These are phyloP conservation scores for Trachythela sp. DNA, from an alignment of 64 coral and sea anemone species.

Conservation along the genomic window DNA sequence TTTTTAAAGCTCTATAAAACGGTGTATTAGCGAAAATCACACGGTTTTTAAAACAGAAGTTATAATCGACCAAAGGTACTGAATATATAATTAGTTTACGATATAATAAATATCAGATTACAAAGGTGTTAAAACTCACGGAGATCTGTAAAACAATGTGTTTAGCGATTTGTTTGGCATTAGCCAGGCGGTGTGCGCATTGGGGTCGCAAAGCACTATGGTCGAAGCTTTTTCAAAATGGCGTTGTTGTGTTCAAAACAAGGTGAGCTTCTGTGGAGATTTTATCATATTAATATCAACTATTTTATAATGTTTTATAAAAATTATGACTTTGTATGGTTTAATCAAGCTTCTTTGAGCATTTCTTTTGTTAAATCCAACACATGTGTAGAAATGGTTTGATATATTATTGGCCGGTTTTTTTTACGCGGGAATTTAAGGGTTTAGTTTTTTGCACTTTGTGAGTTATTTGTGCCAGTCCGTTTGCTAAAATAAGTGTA, in stretches of 20 bases:
- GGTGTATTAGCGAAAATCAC: too few species aligned
- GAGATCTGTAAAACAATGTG: too few species aligned
- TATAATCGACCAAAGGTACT: too few species aligned
- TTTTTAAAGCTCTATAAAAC: too few species aligned
- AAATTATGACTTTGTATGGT: neutral
- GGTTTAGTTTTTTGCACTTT: neutral
- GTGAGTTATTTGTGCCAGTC: neutral
- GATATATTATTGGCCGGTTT: neutral
- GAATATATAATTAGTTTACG: too few species aligned
- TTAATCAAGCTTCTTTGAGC: neutral
- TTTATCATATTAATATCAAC: neutral
- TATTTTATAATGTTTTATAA: neutral
- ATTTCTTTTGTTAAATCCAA: neutral
- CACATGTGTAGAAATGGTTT: neutral
- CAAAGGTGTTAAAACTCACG: too few species aligned
- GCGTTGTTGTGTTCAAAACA: neutral
- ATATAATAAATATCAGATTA: too few species aligned
- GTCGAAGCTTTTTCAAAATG: constrained; percentile 16
- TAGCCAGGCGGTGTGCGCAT: constrained; percentile 42
- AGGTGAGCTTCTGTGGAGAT: neutral
- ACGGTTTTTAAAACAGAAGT: too few species aligned
- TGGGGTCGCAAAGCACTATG: constrained; percentile 17
- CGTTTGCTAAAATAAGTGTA: neutral
- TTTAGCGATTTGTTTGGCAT: too few species aligned
- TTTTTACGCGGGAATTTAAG: neutral